Base-by-base conservation (phyloP, 1,140 invertebrate species). In the Rhopalosiphum padi region DNA sequence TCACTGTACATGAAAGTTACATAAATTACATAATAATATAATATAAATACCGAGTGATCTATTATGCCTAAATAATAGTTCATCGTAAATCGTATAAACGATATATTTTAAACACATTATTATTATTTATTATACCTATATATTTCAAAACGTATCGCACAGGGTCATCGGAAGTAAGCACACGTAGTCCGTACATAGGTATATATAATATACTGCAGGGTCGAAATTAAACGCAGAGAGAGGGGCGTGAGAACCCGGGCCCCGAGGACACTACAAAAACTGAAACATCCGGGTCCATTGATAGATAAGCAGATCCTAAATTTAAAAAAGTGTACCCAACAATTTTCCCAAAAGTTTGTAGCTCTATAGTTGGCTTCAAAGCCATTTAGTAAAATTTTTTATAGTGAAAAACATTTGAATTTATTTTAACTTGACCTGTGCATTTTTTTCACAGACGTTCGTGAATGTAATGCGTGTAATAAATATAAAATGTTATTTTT, bases 121-220 rank as follows among this genome's bases (percentile, higher is more conserved):
- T 77, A 77, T 77, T 77, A 77, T 77, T 77, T n/a, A 77, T 77
- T 77, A n/a, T 77, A 77, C 60, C 30, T 77, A 77, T 77, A 77
- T 77, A 77, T n/a, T n/a, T 77, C 60, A n/a, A 77, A 77, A 77
- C 60, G 30, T 77, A 77, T 77, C 60, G 60, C 60, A 77, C 60
- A n/a, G 11, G 60, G 30, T 77, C 60, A 77, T 77, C 60, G 60
- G 60, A 77, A n/a, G 60, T n/a, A 77, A 77, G n/a, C 60, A 15
- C 60, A 77, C 60, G 15, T 77, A 77, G 30, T n/a, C 15, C 5
- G 15, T 18, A 21, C 5, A 2, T n/a, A 18, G 30, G 60, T 68
- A 68, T 60, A 68, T 60, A 25, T 60, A 25, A 60, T 30, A 15
- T n/a, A 68, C 30, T 68, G 60, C n/a, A n/a, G 60, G 60, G 60